Conservation (phyloP, 2,797 vertebrate species). For the Girardinus metallicus region DNA sequence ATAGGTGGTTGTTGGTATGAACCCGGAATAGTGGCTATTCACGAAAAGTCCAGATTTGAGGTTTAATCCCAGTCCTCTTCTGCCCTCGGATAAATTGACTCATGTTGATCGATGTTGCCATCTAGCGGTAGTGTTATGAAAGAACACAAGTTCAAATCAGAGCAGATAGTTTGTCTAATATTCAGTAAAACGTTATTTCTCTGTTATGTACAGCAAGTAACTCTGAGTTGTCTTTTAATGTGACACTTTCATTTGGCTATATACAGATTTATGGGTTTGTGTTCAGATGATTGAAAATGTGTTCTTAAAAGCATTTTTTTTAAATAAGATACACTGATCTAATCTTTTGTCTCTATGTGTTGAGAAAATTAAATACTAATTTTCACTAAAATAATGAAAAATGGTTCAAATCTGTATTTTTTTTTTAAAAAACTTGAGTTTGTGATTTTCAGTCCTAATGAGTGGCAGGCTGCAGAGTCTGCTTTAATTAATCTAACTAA, state of each 20-base stretch:
- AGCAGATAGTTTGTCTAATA: conserved; percentile 6
- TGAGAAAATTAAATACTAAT: too few species aligned
- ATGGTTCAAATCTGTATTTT: too few species aligned
- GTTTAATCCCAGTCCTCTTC: background rate
- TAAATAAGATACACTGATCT: background rate
- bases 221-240: conserved; percentile 8
- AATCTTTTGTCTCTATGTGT: background rate
- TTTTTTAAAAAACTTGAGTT: too few species aligned
- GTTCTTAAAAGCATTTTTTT: background rate
- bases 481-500: too few species aligned
- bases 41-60: background rate
- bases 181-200: conserved; percentile 11
- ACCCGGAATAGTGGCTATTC: background rate
- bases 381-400: too few species aligned
- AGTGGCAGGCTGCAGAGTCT: too few species aligned
- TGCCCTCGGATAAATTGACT: background rate
- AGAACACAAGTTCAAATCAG: conserved; percentile 11
- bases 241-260: background rate
- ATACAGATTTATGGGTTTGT: background rate
- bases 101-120: conserved; percentile 65
- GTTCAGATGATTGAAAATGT: background rate
- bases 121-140: conserved; percentile 45
- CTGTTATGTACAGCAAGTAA: background rate
- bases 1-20: background rate
- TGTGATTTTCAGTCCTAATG: too few species aligned